These are phyloP conservation scores for Oryzias woworae DNA, from an alignment of 2,113 vertebrate genomes.

Conservation along the genomic window DNA sequence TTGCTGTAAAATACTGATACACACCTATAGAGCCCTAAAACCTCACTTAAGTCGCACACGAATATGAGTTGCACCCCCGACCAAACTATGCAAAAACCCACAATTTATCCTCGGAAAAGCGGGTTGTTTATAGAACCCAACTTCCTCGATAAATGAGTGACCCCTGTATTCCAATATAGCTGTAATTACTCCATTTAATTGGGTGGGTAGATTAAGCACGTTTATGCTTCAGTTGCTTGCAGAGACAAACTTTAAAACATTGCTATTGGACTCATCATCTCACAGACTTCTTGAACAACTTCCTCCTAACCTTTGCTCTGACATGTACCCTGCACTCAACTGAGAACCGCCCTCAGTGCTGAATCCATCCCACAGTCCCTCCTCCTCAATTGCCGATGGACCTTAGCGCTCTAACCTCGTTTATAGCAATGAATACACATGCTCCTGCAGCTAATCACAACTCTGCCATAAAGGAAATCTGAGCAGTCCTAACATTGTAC, in stretches of 20 bases:
- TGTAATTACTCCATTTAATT: no score
- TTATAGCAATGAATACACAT: constrained; percentile 25
- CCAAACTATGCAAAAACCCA: no score
- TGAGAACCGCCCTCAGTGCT: constrained; percentile 7
- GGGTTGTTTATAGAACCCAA: no score
- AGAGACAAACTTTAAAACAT: background rate
- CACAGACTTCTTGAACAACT: background rate
- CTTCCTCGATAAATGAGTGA: no score
- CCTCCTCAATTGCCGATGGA: constrained; percentile 11
- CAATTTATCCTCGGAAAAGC: no score
- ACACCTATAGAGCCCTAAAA: no score
- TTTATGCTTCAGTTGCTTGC: background rate
- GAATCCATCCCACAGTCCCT: constrained; percentile 8
- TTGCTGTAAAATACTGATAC: no score
- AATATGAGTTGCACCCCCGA: no score
- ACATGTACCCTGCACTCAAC: background rate
- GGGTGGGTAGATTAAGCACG: background rate
- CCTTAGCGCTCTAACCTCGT: constrained; percentile 24
- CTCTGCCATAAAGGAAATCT: constrained; percentile 22
- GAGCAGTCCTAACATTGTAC: constrained; percentile 54
- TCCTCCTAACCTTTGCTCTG: background rate
- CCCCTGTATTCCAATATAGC: no score
- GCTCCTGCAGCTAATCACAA: constrained; percentile 43
- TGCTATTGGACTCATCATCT: constrained; percentile 3
- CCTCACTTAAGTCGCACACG: no score